Evolutionary conservation across 1,140 invertebrate genomes (phyloP), one percentile per base, ranked within the genome.

Genomic region (Armadillidium nasatum): DNA sequence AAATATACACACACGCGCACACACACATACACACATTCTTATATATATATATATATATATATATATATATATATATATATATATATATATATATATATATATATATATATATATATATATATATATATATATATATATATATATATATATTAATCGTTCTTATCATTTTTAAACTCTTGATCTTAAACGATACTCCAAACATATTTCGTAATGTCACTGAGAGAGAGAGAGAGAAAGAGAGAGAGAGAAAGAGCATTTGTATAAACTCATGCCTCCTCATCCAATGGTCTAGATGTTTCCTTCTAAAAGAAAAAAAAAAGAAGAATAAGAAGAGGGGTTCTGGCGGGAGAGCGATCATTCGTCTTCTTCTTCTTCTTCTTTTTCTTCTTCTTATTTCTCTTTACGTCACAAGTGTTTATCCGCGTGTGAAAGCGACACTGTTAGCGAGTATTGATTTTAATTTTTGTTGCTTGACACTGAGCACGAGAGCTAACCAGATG

Each of bases 21-120:
- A n/a, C n/a, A n/a, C n/a, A n/a, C n/a, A n/a, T n/a, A n/a, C n/a
- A n/a, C n/a, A n/a, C n/a, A n/a, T n/a, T n/a, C n/a, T n/a, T n/a
- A n/a, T n/a, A n/a, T n/a, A n/a, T n/a, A 50, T 9, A 50, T 15
- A 15, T 50, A 50, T 50, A 50, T 50, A 50, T 50, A 50, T 15
- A 50, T 50, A 50, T 50, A 50, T 50, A 50, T 50, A 50, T 50
- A 50, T 50, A 50, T 50, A 50, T 50, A 50, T 50, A 50, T 50
- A 50, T 50, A 50, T 50, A 50, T 50, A 50, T 50, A 50, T 50
- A 50, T 50, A 50, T 50, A 50, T 50, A 50, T 50, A 50, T 50
- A 50, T 50, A 50, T 50, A 50, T 50, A 50, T 50, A n/a, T 50
- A 50, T 50, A 50, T 50, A 50, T 50, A 50, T 50, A 50, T 50